phyloP scores from a whole-genome alignment of 1,140 invertebrate species.

The Orchesella cincta region DNA sequence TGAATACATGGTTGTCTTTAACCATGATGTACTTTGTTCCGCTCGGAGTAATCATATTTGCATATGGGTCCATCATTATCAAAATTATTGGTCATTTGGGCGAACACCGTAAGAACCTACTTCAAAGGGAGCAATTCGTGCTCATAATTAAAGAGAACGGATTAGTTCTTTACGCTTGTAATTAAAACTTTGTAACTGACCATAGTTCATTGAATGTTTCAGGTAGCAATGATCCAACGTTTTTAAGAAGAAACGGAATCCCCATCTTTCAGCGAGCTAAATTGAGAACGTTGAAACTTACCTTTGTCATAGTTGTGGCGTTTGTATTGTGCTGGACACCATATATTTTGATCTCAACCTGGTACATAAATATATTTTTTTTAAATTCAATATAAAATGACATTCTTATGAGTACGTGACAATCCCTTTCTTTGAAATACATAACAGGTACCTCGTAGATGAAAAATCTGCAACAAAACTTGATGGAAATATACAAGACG shows the following conservation, averaged over 20 bases:
- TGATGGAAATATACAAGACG: conserved; percentile 59
- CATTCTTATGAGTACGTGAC: background rate
- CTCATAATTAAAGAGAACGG: background rate
- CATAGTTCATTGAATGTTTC: background rate
- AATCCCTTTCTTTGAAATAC: background rate
- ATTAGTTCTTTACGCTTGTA: background rate
- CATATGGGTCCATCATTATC: conserved; percentile 77
- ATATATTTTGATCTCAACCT: conserved; percentile 8
- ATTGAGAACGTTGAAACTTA: conserved; percentile 20
- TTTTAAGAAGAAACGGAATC: background rate
- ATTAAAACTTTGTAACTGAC: too few species aligned
- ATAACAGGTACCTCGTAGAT: conserved; percentile 4
- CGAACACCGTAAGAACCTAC: background rate
- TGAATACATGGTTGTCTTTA: conserved; percentile 76
- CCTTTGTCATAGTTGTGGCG: background rate
- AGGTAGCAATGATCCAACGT: background rate
- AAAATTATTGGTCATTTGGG: conserved; percentile 7
- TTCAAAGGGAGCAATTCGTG: background rate
- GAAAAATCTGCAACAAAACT: conserved; percentile 3
- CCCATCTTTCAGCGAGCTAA: conserved; percentile 7
- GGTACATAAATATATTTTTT: background rate
- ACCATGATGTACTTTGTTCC: conserved; percentile 82
- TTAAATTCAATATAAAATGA: background rate
- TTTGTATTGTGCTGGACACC: background rate
- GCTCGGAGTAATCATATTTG: conserved; percentile 77